Conservation (phyloP, 2,888 invertebrate species). For the Thera obeliscata region DNA sequence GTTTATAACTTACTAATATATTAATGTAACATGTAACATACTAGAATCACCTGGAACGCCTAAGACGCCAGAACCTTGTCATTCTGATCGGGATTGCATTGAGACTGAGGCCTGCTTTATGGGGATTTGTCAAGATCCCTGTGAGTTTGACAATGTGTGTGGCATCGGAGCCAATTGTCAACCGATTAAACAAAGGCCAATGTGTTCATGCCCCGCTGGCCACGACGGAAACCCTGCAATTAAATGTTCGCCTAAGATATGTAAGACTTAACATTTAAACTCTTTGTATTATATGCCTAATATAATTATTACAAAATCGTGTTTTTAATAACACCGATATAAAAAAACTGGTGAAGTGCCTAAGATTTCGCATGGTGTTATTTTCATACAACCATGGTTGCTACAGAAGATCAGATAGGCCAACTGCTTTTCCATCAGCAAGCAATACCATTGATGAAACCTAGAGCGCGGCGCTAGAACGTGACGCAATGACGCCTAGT, state of each 20-base stretch:
- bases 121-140: slow-evolving; percentile 92
- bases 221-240: slow-evolving; percentile 92
- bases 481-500: no score
- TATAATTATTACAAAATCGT: neutral
- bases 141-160: slow-evolving; percentile 92
- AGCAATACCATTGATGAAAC: no score
- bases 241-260: slow-evolving; percentile 91
- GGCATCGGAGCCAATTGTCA: slow-evolving; percentile 90
- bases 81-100: slow-evolving; percentile 93
- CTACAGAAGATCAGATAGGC: no score
- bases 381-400: no score
- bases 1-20: slow-evolving; percentile 69
- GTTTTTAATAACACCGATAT: neutral
- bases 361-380: no score
- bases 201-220: slow-evolving; percentile 92
- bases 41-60: slow-evolving; percentile 89
- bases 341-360: no score
- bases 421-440: no score
- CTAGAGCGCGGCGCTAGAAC: no score
- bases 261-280: slow-evolving; percentile 84
- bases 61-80: slow-evolving; percentile 91
- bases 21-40: slow-evolving; percentile 73
- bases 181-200: slow-evolving; percentile 92
- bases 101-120: slow-evolving; percentile 93
- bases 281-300: neutral